Evolutionary conservation across 92 coral and sea anemone genomes (phyloP).

Genomic region (Zoanthus sansibaricus): DNA sequence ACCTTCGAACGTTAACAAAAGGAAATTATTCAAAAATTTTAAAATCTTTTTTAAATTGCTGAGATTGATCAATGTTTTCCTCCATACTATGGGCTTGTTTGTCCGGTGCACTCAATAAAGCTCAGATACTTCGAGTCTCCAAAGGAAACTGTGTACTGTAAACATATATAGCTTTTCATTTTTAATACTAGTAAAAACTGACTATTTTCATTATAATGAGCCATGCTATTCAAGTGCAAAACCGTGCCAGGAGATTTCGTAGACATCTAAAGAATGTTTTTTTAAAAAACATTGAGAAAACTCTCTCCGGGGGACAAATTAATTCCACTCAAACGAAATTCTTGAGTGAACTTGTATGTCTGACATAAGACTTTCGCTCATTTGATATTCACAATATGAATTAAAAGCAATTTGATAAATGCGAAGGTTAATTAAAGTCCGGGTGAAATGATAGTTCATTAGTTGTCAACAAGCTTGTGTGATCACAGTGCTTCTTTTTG

Average conservation of each 20-base stretch:
- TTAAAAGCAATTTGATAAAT: background rate
- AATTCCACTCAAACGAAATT: background rate
- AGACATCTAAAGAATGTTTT: conserved; percentile 15
- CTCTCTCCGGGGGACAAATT: background rate
- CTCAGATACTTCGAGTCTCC: background rate
- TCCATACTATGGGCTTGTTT: conserved; percentile 9
- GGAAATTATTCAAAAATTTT: background rate
- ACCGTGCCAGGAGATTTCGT: background rate
- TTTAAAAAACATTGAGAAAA: background rate
- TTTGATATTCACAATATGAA: background rate
- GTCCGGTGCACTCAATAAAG: conserved; percentile 18
- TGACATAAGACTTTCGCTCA: background rate
- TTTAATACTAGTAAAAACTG: background rate
- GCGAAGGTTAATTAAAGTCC: background rate
- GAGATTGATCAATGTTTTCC: background rate
- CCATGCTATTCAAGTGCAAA: too few relatives aligned
- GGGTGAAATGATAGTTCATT: background rate
- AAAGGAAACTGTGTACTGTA: background rate
- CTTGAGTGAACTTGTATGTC: background rate
- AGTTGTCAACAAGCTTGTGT: conserved; percentile 20
- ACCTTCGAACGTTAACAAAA: background rate
- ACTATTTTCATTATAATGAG: background rate
- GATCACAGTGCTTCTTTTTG: conserved; percentile 4
- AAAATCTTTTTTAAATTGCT: background rate
- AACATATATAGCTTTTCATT: background rate